Conservation (phyloP, 2,797 vertebrate species). For the Garrulus glandarius region DNA sequence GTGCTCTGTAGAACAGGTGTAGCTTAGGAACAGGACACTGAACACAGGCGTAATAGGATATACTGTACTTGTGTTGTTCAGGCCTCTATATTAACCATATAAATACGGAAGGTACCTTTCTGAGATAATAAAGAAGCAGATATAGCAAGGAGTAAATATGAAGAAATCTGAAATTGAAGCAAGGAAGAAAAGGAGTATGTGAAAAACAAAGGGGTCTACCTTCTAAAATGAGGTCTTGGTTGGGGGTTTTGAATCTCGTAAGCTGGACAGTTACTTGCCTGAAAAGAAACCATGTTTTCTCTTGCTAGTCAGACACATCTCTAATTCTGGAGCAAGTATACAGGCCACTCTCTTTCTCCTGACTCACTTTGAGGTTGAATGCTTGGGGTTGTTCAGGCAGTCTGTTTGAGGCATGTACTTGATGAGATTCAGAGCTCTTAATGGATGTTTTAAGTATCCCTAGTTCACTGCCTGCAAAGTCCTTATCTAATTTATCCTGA, state of each 20-base stretch:
- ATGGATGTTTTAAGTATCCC: neutral
- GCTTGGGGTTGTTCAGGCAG: neutral
- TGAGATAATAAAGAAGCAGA: neutral
- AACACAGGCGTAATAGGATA: neutral
- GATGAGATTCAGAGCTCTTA: neutral
- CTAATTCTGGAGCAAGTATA: neutral
- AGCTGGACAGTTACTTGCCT: neutral
- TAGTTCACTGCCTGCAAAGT: neutral
- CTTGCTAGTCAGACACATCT: neutral
- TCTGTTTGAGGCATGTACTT: neutral
- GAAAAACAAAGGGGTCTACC: neutral
- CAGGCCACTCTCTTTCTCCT: neutral
- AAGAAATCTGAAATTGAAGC: neutral
- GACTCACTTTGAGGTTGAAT: neutral
- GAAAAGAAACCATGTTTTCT: neutral
- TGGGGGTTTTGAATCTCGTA: neutral
- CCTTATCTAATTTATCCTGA: neutral
- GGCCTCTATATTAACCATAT: neutral
- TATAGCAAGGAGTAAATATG: neutral
- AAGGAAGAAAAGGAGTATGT: neutral
- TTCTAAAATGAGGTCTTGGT: neutral
- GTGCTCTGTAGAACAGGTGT: neutral
- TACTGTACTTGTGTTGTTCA: neutral
- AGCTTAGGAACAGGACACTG: neutral
- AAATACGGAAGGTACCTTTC: neutral